Base-by-base conservation (phyloP, 2,888 invertebrate species). In the Drosophila lutescens region DNA sequence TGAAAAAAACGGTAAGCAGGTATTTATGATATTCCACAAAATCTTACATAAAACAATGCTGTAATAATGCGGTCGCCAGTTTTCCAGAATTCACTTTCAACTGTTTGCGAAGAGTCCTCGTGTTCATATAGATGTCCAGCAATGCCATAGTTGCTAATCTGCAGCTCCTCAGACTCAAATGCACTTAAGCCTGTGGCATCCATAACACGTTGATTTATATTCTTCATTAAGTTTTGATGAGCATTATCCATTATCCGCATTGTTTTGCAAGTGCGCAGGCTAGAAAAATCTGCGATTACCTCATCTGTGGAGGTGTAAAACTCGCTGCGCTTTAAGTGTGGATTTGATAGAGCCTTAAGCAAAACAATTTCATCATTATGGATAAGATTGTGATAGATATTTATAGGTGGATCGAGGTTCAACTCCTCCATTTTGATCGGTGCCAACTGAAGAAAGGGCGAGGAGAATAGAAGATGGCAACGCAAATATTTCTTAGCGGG, bases 61-160 rank as follows among this genome's bases (percentile, higher is more conserved):
- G 57, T 57, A 1, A 51, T 13, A 38, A 57, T 13, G 2, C 57
- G 57, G 8, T 51, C 40, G 40, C 61, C 61, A 6, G 57, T 7
- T 0, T 7, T 40, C 61, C 61, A 57, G 32, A 40, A 32, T 2
- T 6, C 7, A 32, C 9, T 1, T 6, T 38, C 32, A 4, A 38
- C 12, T 2, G 15, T 7, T n/a, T 1, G 4, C 2, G n/a, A 0
- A 9, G 47, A 8, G 23, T 63, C 62, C 26, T 50, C 17, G 34
- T 63, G 49, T 34, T 63, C 62, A 34, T 5, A 49, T 4, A 59
- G 8, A 49, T 59, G 49, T 4, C 38, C 56, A 12, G 15, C 54
- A 30, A 67, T 67, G 20, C 70, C 70, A 17, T 56, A 70, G 54
- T 70, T 60, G 2, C 26, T 60, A 4, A 70, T 51, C 2, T 17